Evolutionary conservation across 2,888 invertebrate genomes (phyloP).

Genomic region (Tetranychus piercei): DNA sequence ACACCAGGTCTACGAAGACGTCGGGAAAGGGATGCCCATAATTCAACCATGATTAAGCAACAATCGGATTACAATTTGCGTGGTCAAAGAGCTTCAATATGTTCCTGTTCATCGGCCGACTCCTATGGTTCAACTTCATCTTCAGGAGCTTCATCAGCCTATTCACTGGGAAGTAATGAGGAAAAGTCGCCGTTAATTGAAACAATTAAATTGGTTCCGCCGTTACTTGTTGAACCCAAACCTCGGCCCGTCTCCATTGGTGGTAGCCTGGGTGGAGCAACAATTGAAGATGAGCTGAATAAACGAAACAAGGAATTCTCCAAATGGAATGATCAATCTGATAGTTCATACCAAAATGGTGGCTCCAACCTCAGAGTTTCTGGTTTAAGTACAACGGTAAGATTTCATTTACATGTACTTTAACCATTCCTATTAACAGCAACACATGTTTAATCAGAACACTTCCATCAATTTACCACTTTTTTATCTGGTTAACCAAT

Average conservation of each 20-base stretch:
- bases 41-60: slow-evolving; percentile 39
- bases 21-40: slow-evolving; percentile 61
- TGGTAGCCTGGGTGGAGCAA: slow-evolving; percentile 14
- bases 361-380: background rate
- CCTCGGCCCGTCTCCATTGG: slow-evolving; percentile 21
- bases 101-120: slow-evolving; percentile 21
- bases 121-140: slow-evolving; percentile 19
- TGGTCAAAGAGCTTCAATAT: slow-evolving; percentile 21
- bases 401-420: background rate
- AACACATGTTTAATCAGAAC: background rate
- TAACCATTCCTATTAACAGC: slow-evolving; percentile 8
- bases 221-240: slow-evolving; percentile 22
- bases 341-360: background rate
- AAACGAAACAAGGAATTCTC: slow-evolving; percentile 7
- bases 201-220: slow-evolving; percentile 20
- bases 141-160: slow-evolving; percentile 16
- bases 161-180: slow-evolving; percentile 21
- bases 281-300: slow-evolving; percentile 9
- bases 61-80: slow-evolving; percentile 18
- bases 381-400: slow-evolving; percentile 2
- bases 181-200: slow-evolving; percentile 20
- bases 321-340: background rate
- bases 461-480: too few species aligned
- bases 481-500: too few species aligned
- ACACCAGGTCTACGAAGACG: slow-evolving; percentile 59